A percentile compares a stretch with the other conserved stretches of the same genome.
Conservation (phyloP, 35 echinoderm and acorn worm species). For the Holothuria glaberrima region DNA sequence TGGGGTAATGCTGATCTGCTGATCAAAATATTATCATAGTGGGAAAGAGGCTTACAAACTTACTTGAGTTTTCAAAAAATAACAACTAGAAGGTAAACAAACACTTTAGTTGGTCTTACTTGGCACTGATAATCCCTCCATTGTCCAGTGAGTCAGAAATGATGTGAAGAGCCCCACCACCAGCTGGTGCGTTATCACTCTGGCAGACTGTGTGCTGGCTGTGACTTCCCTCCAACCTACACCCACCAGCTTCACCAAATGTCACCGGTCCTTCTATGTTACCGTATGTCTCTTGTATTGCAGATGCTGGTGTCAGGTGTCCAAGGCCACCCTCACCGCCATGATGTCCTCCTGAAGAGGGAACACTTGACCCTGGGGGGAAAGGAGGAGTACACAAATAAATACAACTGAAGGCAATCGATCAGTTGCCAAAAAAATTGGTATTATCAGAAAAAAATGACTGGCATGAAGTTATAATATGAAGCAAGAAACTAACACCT, state of each 20-base stretch:
- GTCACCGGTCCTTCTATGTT: slow-evolving; percentile 38
- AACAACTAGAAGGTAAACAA: not conserved
- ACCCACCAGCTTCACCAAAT: slow-evolving; percentile 74
- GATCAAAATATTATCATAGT: no score
- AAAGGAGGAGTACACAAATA: not conserved
- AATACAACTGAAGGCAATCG: no score
- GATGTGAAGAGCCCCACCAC: slow-evolving; percentile 78
- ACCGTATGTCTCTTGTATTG: slow-evolving; percentile 40
- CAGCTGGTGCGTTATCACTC: slow-evolving; percentile 63
- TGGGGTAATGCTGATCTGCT: no score
- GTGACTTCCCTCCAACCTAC: not conserved
- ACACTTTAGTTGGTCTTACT: slow-evolving; percentile 31
- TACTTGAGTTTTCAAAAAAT: not conserved
- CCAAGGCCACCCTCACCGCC: slow-evolving; percentile 66
- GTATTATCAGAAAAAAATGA: no score
- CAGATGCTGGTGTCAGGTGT: not conserved
- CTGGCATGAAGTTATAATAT: no score
- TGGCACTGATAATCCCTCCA: slow-evolving; percentile 71
- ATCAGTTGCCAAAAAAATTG: no score
- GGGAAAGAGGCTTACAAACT: not conserved
- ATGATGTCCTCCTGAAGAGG: slow-evolving; percentile 70
- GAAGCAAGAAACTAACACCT: no score
- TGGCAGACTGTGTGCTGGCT: slow-evolving; percentile 10
- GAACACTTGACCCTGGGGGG: not conserved
- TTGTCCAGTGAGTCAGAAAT: slow-evolving; percentile 51